Evolutionary conservation across 1,140 invertebrate species (phyloP).

Genomic region (Heliconius himera): DNA sequence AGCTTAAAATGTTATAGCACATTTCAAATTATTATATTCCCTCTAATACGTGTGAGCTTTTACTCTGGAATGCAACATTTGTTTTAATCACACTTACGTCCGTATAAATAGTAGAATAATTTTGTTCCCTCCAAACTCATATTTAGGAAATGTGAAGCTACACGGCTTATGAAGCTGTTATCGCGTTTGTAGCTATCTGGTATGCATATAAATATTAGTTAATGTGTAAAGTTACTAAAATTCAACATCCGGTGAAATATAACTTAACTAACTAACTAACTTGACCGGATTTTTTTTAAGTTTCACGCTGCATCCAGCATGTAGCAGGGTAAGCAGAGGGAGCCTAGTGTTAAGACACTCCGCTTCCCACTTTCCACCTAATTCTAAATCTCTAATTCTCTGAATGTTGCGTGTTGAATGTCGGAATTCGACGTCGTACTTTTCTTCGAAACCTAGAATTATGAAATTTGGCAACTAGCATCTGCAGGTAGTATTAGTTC

Average conservation of each 20-base stretch:
- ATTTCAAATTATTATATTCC: constrained; percentile 17
- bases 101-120: constrained; percentile 23
- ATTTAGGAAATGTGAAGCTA: constrained; percentile 6
- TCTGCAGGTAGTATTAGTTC: too few relatives aligned
- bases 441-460: too few relatives aligned
- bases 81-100: constrained; percentile 29
- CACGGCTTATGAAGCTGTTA: neutral
- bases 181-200: neutral
- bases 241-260: neutral
- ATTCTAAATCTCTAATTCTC: too few relatives aligned
- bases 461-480: too few relatives aligned
- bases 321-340: too few relatives aligned
- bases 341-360: too few relatives aligned
- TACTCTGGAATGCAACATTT: constrained; percentile 27
- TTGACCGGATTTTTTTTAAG: neutral
- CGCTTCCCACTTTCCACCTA: too few relatives aligned
- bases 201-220: constrained; percentile 1
- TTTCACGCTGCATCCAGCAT: too few relatives aligned
- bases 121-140: constrained; percentile 20
- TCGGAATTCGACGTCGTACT: too few relatives aligned
- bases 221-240: neutral
- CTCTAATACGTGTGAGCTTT: constrained; percentile 28
- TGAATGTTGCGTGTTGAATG: too few relatives aligned
- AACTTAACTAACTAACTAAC: too few relatives aligned
- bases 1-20: constrained; percentile 5